These are phyloP conservation scores for Lepus oiostolus DNA, from an alignment of 2,797 vertebrate species.

Conservation along the genomic window DNA sequence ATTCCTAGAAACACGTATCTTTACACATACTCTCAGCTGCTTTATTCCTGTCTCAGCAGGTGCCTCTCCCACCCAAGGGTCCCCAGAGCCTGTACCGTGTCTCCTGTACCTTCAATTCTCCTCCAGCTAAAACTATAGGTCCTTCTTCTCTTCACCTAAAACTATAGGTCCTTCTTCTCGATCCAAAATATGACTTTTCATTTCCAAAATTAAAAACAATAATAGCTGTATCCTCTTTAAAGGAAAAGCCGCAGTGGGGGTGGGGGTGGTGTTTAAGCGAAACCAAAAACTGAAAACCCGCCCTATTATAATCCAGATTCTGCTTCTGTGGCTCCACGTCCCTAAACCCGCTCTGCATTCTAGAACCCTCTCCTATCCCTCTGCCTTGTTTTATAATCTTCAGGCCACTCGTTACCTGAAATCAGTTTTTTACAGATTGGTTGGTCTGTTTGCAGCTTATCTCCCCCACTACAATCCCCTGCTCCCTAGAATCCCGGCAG, in stretches of 20 bases:
- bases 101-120: background rate
- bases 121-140: background rate
- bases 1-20: background rate
- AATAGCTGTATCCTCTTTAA: slow-evolving; percentile 23
- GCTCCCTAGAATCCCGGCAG: background rate
- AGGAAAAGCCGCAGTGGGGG: background rate
- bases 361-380: background rate
- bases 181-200: slow-evolving; percentile 27
- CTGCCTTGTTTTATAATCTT: background rate
- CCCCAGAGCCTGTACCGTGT: background rate
- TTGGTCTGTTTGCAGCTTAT: background rate
- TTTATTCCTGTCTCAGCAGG: background rate
- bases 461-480: background rate
- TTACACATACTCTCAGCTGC: background rate
- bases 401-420: background rate
- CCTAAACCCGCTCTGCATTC: background rate
- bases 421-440: background rate
- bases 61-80: background rate
- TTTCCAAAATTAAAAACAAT: background rate
- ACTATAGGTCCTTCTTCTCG: slow-evolving; percentile 53
- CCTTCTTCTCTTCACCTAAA: background rate
- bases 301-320: background rate
- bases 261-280: background rate
- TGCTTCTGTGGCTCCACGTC: background rate
- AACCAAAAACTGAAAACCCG: background rate